Conservation (phyloP, 2,113 vertebrate species). For the Pteruthius melanotis region DNA sequence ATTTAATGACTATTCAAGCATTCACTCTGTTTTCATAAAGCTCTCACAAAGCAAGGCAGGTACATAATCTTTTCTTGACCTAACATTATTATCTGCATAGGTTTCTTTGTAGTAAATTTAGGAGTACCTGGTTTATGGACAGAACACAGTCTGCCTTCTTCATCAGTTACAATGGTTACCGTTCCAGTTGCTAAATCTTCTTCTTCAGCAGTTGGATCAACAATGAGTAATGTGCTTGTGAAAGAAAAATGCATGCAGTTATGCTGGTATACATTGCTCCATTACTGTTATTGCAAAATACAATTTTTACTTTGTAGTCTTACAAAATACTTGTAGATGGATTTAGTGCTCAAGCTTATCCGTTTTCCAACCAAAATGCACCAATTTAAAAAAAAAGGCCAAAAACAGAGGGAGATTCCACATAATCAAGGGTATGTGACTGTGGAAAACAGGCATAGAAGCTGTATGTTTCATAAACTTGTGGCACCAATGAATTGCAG, state of each 20-base stretch:
- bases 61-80: neutral
- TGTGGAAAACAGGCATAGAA: neutral
- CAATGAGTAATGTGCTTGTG: constrained; percentile 83
- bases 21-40: neutral
- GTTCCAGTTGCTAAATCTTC: constrained; percentile 84
- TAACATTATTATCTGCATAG: neutral
- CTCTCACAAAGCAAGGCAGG: neutral
- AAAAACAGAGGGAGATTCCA: neutral
- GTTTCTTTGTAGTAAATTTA: neutral
- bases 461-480: neutral
- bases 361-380: neutral
- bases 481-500: fast-evolving
- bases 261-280: neutral
- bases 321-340: neutral
- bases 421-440: neutral
- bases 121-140: constrained; percentile 90
- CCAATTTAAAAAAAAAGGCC: neutral
- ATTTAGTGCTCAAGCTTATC: neutral
- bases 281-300: neutral
- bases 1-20: neutral
- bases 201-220: constrained; percentile 92
- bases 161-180: constrained; percentile 88
- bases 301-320: neutral
- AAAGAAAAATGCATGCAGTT: neutral
- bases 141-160: constrained; percentile 83